Percentiles rank a stretch among this genome's conserved stretches.
phyloP scores from a whole-genome alignment of 2,888 invertebrate genomes.

The Andrena bicolor region DNA sequence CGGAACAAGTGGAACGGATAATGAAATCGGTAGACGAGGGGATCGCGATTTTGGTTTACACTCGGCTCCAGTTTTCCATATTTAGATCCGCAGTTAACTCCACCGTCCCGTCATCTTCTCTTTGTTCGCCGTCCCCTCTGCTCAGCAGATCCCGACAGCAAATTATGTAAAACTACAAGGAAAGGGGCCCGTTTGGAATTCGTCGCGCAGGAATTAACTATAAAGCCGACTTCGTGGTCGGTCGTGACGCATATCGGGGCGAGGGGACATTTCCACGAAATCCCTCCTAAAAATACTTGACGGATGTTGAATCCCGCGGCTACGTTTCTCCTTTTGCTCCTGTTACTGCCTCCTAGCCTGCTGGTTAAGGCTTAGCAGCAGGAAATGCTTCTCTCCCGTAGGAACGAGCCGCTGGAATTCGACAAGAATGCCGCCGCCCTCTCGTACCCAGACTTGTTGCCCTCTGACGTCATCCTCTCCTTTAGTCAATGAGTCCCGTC shows the following conservation, averaged over 20 bases:
- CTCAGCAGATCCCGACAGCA: neutral
- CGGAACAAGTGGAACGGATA: too few species aligned
- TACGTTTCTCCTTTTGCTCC: slow-evolving; percentile 48
- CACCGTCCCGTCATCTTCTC: neutral
- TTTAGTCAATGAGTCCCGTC: slow-evolving; percentile 75
- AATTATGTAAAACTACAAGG: neutral
- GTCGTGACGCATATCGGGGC: slow-evolving; percentile 16
- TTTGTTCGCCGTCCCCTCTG: neutral
- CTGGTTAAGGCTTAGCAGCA: slow-evolving; percentile 65
- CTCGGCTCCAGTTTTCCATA: too few species aligned
- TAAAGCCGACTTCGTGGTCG: neutral
- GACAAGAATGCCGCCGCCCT: slow-evolving; percentile 77
- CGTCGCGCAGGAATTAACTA: slow-evolving; percentile 10
- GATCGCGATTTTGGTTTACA: too few species aligned
- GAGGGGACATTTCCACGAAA: slow-evolving; percentile 52
- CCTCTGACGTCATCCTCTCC: slow-evolving; percentile 76
- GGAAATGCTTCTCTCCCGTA: slow-evolving; percentile 76
- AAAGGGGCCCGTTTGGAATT: slow-evolving; percentile 6
- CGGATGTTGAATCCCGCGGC: slow-evolving; percentile 57
- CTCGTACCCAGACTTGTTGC: slow-evolving; percentile 56
- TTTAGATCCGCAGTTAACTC: too few species aligned
- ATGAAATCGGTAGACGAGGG: too few species aligned
- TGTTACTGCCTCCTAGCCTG: slow-evolving; percentile 40
- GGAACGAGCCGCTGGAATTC: slow-evolving; percentile 76
- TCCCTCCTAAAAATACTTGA: slow-evolving; percentile 66